A percentile compares a stretch with the other conserved stretches of the same genome.
Conservation (phyloP, 2,113 vertebrate species). For the rabbit (Oryctolagus cuniculus) region mOryCun1.1 NC_091439.1:44236501-44237000, state of each 20-base stretch:
- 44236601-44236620: constrained; percentile 50
- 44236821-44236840: constrained; percentile 73
- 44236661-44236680: constrained; percentile 59
- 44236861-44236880: constrained; percentile 58
- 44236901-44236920: constrained; percentile 35
- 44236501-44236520: neutral
- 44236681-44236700: constrained; percentile 64
- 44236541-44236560: neutral
- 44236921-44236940: neutral
- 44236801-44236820: constrained; percentile 58
- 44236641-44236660: constrained; percentile 42
- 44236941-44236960: constrained; percentile 54
- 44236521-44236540: neutral
- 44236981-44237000: neutral
- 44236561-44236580: neutral
- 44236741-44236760: constrained; percentile 55
- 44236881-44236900: constrained; percentile 68
- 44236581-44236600: neutral
- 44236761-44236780: constrained; percentile 70
- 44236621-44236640: constrained; percentile 70
- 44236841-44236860: constrained; percentile 78
- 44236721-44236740: constrained; percentile 66
- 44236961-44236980: neutral
- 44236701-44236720: neutral
- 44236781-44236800: constrained; percentile 67